Evolutionary conservation across 92 coral and sea anemone species (phyloP).

Genomic region (Epizoanthus stellaris): DNA sequence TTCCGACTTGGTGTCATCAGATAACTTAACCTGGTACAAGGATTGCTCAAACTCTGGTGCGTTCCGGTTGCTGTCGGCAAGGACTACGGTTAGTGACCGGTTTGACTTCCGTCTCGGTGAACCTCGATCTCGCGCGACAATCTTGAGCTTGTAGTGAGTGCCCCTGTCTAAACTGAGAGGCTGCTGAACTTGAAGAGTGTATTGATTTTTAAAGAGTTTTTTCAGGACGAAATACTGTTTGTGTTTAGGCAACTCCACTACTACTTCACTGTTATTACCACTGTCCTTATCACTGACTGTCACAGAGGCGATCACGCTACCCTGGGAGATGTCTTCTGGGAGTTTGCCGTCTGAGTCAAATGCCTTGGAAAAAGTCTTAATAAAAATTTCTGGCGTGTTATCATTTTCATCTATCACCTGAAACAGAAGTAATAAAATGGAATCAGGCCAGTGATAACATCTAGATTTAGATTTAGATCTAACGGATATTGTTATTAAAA

Average conservation of each 20-base stretch:
- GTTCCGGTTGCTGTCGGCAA: slow-evolving; percentile 89
- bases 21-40: slow-evolving; percentile 46
- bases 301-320: slow-evolving; percentile 73
- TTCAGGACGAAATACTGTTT: slow-evolving; percentile 70
- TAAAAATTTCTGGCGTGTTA: slow-evolving; percentile 75
- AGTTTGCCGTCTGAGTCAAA: slow-evolving; percentile 62
- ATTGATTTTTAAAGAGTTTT: slow-evolving; percentile 59
- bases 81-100: slow-evolving; percentile 39
- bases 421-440: not conserved
- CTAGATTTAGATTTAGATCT: not conserved
- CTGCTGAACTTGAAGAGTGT: slow-evolving; percentile 62
- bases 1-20: slow-evolving; percentile 76
- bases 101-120: slow-evolving; percentile 57
- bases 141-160: slow-evolving; percentile 65
- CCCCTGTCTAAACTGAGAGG: slow-evolving; percentile 73
- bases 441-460: slow-evolving; percentile 12
- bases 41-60: slow-evolving; percentile 75
- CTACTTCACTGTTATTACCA: slow-evolving; percentile 72
- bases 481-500: not conserved
- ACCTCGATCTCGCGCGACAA: slow-evolving; percentile 90
- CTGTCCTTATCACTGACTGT: slow-evolving; percentile 81
- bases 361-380: slow-evolving; percentile 16
- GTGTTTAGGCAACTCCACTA: slow-evolving; percentile 62
- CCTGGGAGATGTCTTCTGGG: slow-evolving; percentile 77
- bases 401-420: slow-evolving; percentile 94